phyloP scores from a whole-genome alignment of 2,888 invertebrate species.

The Thereva unica region DNA sequence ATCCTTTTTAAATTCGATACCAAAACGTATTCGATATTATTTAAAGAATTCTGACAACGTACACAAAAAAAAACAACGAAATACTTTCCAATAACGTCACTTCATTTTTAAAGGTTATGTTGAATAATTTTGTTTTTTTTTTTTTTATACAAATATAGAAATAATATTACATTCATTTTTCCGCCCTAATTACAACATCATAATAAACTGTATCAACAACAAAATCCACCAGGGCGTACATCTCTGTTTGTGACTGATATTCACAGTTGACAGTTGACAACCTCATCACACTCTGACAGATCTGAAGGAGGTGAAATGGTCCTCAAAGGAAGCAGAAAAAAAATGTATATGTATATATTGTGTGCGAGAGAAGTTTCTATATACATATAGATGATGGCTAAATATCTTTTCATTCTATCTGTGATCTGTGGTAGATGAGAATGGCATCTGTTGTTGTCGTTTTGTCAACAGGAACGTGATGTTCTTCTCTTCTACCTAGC shows the following conservation, averaged over 20 bases:
- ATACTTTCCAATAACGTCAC: too few species aligned
- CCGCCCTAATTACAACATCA: slow-evolving; percentile 21
- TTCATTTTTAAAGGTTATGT: background rate
- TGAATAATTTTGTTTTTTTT: background rate
- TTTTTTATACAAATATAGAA: background rate
- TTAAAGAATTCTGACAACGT: too few species aligned
- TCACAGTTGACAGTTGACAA: slow-evolving; percentile 36
- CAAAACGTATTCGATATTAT: too few species aligned
- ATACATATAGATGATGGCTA: background rate
- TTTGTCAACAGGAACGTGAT: slow-evolving; percentile 39
- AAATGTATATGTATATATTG: background rate
- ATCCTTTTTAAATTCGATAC: too few species aligned
- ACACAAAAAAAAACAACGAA: too few species aligned
- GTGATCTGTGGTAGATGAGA: slow-evolving; percentile 14
- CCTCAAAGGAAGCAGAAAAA: slow-evolving; percentile 25
- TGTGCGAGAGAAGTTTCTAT: background rate
- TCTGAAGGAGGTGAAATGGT: slow-evolving; percentile 36
- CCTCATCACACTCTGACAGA: slow-evolving; percentile 36
- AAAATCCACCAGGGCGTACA: slow-evolving; percentile 1
- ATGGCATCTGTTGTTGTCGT: slow-evolving; percentile 40
- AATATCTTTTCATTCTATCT: slow-evolving; percentile 39
- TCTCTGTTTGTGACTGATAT: slow-evolving; percentile 24
- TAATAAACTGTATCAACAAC: slow-evolving; percentile 11
- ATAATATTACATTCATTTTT: background rate
- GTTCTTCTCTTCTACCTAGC: slow-evolving; percentile 9